These are phyloP conservation scores for Eubucco bourcierii DNA, from an alignment of 2,113 vertebrate species.

Conservation along the genomic window DNA sequence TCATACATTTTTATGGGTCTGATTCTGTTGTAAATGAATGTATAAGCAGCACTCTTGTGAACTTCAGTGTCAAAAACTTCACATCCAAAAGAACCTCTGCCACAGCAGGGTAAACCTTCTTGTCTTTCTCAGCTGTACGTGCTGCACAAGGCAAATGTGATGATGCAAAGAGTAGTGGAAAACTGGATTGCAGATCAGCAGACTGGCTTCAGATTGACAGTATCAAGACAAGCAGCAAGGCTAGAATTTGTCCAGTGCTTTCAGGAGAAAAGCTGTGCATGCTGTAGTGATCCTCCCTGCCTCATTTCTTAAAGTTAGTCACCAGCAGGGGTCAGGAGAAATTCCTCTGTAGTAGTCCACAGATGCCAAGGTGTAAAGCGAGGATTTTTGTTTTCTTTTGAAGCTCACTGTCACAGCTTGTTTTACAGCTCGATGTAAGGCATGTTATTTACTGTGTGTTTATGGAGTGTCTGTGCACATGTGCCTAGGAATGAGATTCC, in stretches of 20 bases:
- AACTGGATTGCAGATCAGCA: not conserved
- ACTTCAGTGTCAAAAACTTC: not conserved
- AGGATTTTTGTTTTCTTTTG: slow-evolving; percentile 6
- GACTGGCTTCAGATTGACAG: not conserved
- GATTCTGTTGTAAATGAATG: not conserved
- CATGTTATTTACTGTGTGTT: not conserved
- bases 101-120: not conserved
- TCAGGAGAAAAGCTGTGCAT: not conserved
- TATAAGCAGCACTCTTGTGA: not conserved
- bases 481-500: not conserved
- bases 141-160: not conserved
- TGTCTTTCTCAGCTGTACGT: not conserved
- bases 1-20: not conserved
- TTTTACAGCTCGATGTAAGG: not conserved
- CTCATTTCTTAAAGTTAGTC: not conserved
- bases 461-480: not conserved
- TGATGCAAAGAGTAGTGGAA: not conserved
- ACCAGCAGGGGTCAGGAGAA: slow-evolving; percentile 28
- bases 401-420: not conserved
- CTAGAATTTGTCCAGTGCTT: not conserved
- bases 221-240: not conserved
- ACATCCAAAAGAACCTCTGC: not conserved
- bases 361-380: not conserved
- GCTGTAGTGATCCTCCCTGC: not conserved
- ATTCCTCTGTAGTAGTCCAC: not conserved